phyloP scores from a whole-genome alignment of 2,797 vertebrate genomes.

The Alcedo quadribrachys region DNA sequence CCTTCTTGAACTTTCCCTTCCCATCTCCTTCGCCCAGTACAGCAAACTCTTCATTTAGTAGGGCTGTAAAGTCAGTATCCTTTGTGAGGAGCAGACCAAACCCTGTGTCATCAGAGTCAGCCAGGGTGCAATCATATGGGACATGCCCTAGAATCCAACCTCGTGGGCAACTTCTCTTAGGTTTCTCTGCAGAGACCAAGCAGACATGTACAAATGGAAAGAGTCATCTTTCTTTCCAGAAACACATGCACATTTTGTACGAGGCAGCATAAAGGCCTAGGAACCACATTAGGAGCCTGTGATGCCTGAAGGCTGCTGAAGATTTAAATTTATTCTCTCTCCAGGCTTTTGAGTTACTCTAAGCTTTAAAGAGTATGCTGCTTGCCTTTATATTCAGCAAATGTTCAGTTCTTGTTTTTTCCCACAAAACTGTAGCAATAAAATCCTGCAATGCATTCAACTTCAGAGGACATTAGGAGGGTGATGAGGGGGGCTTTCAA shows the following conservation, averaged over 20 bases:
- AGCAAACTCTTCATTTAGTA: neutral
- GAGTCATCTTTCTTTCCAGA: neutral
- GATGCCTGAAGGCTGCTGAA: neutral
- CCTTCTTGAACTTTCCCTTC: neutral
- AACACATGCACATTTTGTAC: neutral
- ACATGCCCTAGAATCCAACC: neutral
- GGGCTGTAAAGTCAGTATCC: neutral
- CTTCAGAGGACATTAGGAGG: neutral
- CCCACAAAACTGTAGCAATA: neutral
- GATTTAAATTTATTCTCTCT: neutral
- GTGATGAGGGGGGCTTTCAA: neutral
- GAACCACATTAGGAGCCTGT: neutral
- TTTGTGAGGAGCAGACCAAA: neutral
- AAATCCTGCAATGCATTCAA: neutral
- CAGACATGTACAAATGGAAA: neutral
- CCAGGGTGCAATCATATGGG: neutral
- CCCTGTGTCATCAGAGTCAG: too few species aligned
- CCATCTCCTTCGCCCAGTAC: rapidly evolving
- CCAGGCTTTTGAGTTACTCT: neutral
- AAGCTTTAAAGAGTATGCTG: neutral
- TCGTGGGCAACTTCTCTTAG: neutral
- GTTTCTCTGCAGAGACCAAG: neutral
- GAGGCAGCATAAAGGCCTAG: neutral
- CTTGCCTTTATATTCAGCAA: neutral
- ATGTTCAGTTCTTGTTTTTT: neutral